Percentiles rank a stretch among this genome's conserved stretches.
These are phyloP conservation scores for Heliconius nattereri DNA, from an alignment of 1,140 invertebrate genomes.

Conservation along the genomic window DNA sequence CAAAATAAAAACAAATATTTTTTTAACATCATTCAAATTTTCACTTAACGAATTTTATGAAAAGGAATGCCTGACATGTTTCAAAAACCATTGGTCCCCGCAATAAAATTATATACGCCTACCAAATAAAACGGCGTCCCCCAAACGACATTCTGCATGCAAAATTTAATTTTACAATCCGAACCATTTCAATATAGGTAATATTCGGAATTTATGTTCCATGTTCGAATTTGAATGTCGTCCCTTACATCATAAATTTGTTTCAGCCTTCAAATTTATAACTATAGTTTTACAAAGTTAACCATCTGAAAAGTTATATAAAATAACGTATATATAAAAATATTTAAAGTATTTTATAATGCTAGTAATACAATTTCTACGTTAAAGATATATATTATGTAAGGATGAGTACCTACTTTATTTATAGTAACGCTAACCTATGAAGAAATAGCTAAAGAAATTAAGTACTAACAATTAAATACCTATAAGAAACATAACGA, in stretches of 20 bases:
- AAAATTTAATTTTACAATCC: constrained; percentile 80
- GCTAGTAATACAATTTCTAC: not conserved
- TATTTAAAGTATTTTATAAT: not conserved
- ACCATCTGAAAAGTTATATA: constrained; percentile 13
- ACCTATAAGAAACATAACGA: no score
- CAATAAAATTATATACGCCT: constrained; percentile 82
- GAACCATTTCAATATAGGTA: constrained; percentile 78
- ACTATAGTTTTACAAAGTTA: constrained; percentile 29
- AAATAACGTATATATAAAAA: constrained; percentile 9
- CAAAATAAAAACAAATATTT: not conserved
- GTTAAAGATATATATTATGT: no score
- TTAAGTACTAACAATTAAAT: no score
- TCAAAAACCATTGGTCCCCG: constrained; percentile 76
- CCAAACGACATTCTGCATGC: constrained; percentile 73
- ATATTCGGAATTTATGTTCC: constrained; percentile 80
- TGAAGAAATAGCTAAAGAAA: not conserved
- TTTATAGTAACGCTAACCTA: no score
- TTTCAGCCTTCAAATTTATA: constrained; percentile 46
- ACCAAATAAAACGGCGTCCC: constrained; percentile 75
- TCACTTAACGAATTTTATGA: constrained; percentile 21
- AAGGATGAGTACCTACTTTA: no score
- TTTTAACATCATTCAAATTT: not conserved
- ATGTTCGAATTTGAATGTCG: constrained; percentile 72
- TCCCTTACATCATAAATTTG: constrained; percentile 67
- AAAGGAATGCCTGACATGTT: constrained; percentile 65